Percentiles rank a stretch among this genome's conserved stretches.
Conservation (phyloP, 2,888 invertebrate genomes). For the Eucera pruinosa region DNA sequence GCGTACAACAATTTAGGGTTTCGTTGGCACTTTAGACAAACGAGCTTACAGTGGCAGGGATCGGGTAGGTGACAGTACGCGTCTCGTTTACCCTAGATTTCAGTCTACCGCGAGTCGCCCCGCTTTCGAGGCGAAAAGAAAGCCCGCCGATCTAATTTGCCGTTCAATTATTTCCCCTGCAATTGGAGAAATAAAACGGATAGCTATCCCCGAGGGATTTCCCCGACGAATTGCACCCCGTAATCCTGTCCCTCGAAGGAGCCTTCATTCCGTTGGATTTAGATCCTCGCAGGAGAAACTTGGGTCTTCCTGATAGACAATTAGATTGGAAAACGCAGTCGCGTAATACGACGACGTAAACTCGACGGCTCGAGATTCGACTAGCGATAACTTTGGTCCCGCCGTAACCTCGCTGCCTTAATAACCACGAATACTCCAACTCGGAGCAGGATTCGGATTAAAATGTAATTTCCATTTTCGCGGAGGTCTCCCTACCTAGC, state of each 20-base stretch:
- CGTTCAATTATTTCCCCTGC: slow-evolving; percentile 20
- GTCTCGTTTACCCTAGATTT: neutral
- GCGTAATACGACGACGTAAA: slow-evolving; percentile 34
- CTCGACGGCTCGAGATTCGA: slow-evolving; percentile 19
- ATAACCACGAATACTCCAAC: slow-evolving; percentile 16
- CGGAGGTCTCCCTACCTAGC: no score
- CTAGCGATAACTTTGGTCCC: slow-evolving; percentile 32
- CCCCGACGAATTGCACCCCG: slow-evolving; percentile 3
- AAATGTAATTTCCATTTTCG: slow-evolving; percentile 35
- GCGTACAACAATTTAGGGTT: no score
- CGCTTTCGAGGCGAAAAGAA: neutral
- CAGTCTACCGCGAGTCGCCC: neutral
- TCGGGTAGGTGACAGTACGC: no score
- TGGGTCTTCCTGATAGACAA: slow-evolving; percentile 30
- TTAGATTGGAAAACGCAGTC: slow-evolving; percentile 52
- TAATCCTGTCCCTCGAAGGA: neutral
- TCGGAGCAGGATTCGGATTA: slow-evolving; percentile 13
- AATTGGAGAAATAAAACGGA: slow-evolving; percentile 16
- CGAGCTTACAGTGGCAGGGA: no score
- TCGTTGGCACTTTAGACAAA: no score
- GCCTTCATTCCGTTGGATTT: slow-evolving; percentile 19
- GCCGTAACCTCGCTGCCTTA: slow-evolving; percentile 2
- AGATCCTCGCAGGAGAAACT: slow-evolving; percentile 16
- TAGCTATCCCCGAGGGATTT: neutral
- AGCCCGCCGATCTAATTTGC: slow-evolving; percentile 1